Percentiles rank a stretch among this genome's conserved stretches.
These are phyloP conservation scores for Lates japonicus DNA, from an alignment of 2,797 vertebrate genomes.

Conservation along the genomic window DNA sequence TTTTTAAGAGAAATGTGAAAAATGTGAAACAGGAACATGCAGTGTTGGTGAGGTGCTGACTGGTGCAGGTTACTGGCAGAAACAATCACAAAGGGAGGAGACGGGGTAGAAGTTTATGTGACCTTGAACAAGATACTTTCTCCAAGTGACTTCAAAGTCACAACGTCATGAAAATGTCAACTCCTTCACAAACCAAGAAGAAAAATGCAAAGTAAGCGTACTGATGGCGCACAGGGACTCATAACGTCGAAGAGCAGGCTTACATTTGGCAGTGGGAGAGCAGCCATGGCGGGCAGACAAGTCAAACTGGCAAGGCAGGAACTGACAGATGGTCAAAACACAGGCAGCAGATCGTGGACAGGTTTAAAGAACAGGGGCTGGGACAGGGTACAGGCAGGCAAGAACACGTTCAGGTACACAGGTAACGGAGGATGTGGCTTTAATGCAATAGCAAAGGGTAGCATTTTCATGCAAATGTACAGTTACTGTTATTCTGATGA, in stretches of 20 bases:
- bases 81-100: background rate
- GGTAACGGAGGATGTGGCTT: background rate
- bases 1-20: slow-evolving; percentile 8
- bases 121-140: background rate
- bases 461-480: background rate
- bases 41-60: slow-evolving; percentile 2
- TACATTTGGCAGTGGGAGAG: background rate
- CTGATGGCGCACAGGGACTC: background rate
- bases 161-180: background rate
- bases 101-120: background rate
- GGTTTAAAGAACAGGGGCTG: background rate
- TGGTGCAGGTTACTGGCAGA: background rate
- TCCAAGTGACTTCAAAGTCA: slow-evolving; percentile 3
- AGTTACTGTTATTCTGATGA: background rate
- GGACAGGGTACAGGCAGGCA: background rate
- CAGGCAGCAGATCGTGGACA: background rate
- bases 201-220: background rate
- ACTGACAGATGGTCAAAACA: background rate
- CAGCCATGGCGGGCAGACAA: background rate
- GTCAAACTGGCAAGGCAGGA: background rate
- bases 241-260: background rate
- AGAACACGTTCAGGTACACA: background rate
- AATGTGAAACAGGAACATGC: background rate
- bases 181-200: background rate
- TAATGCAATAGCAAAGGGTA: background rate